Conservation (phyloP, 1,140 invertebrate genomes). For the Drosophila subobscura region DNA sequence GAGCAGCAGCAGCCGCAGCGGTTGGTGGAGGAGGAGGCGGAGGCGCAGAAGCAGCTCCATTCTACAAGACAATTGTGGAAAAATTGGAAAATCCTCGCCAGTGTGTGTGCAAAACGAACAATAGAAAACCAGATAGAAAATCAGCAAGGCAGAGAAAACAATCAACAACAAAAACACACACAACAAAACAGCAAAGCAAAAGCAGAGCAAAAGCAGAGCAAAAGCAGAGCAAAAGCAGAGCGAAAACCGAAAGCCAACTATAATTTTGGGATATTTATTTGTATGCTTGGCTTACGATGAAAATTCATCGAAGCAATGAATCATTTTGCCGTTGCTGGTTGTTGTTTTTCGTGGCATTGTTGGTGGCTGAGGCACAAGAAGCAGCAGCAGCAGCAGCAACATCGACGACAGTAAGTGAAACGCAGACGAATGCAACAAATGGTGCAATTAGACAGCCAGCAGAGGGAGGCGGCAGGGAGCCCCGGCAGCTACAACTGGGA, state of each 20-base stretch:
- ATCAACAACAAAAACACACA: slow-evolving; percentile 17
- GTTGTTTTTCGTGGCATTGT: slow-evolving; percentile 56
- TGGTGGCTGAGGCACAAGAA: slow-evolving; percentile 39
- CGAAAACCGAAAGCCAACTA: slow-evolving; percentile 42
- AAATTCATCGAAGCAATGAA: slow-evolving; percentile 81
- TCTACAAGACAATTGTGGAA: slow-evolving; percentile 77
- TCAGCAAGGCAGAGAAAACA: slow-evolving; percentile 55
- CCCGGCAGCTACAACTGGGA: slow-evolving; percentile 5
- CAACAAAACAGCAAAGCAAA: slow-evolving; percentile 10
- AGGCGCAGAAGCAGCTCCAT: slow-evolving; percentile 47
- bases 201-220: slow-evolving; percentile 53
- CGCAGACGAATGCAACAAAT: slow-evolving; percentile 78
- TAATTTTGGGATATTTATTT: slow-evolving; percentile 51
- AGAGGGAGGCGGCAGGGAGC: slow-evolving; percentile 9
- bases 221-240: slow-evolving; percentile 47
- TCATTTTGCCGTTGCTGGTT: slow-evolving; percentile 73
- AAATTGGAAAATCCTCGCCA: slow-evolving; percentile 44
- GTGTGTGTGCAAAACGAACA: slow-evolving; percentile 62
- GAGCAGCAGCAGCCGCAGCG: not conserved
- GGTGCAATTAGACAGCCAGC: slow-evolving; percentile 78
- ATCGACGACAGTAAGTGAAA: slow-evolving; percentile 61
- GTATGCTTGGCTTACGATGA: slow-evolving; percentile 78
- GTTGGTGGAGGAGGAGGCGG: slow-evolving; percentile 18
- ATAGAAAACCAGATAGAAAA: slow-evolving; percentile 78
- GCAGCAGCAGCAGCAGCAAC: slow-evolving; percentile 32